Conservation (phyloP, 2,888 invertebrate genomes). For the Pterobdella sp. region DNA sequence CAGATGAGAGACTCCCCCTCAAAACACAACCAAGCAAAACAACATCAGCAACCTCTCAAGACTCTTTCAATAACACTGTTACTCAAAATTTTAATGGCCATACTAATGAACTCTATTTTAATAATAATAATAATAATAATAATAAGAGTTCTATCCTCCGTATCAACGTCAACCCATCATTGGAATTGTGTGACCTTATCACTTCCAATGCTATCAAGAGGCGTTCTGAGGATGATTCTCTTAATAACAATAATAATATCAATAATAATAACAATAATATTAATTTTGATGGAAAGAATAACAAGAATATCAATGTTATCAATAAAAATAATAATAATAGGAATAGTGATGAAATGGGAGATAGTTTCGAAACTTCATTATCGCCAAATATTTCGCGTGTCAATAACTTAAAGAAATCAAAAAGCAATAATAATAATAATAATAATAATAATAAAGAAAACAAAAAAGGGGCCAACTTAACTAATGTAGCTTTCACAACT, state of each 20-base stretch:
- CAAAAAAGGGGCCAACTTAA: constrained; percentile 14
- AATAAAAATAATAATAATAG: not conserved
- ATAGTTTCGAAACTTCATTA: too few relatives aligned
- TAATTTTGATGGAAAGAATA: too few relatives aligned
- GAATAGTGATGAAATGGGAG: not conserved
- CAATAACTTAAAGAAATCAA: not conserved
- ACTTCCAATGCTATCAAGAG: not conserved
- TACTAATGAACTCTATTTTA: not conserved
- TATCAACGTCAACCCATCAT: too few relatives aligned
- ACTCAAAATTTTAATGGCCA: not conserved
- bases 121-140: too few relatives aligned
- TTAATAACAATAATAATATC: not conserved
- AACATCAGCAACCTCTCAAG: too few relatives aligned
- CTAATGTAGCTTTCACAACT: too few relatives aligned
- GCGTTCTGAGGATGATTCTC: not conserved
- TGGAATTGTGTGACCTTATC: too few relatives aligned
- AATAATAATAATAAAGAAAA: not conserved
- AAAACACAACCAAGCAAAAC: too few relatives aligned
- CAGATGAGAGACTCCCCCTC: too few relatives aligned
- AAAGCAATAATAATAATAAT: not conserved
- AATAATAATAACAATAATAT: not conserved
- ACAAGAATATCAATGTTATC: not conserved
- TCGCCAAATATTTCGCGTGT: not conserved
- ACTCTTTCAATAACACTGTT: not conserved
- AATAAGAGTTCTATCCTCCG: too few relatives aligned